These are phyloP conservation scores for Knipowitschia caucasica DNA, from an alignment of 2,797 vertebrate species.

Conservation along the genomic window DNA sequence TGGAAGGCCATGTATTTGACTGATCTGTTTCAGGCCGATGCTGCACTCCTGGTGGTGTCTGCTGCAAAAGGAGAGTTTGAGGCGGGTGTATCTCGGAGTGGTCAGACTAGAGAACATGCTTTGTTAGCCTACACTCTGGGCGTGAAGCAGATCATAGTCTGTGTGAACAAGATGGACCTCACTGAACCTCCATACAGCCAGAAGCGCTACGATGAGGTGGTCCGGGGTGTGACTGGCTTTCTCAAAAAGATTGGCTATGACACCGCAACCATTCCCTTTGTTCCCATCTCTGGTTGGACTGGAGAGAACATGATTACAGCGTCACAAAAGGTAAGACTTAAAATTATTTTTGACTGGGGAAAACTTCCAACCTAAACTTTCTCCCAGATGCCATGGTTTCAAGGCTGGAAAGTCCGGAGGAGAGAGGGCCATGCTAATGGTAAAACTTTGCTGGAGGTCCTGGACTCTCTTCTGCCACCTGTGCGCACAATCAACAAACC, in stretches of 20 bases:
- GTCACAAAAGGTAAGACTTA: conserved; percentile 68
- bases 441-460: conserved; percentile 75
- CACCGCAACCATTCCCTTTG: conserved; percentile 66
- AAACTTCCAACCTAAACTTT: neutral
- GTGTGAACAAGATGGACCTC: conserved; percentile 83
- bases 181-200: conserved; percentile 78
- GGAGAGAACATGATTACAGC: conserved; percentile 80
- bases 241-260: conserved; percentile 81
- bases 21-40: conserved; percentile 73
- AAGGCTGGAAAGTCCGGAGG: conserved; percentile 74
- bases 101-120: conserved; percentile 82
- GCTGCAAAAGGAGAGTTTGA: conserved; percentile 82
- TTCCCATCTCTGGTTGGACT: conserved; percentile 79
- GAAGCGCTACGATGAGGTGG: conserved; percentile 78
- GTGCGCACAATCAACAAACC: conserved; percentile 74
- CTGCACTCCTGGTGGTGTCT: conserved; percentile 79
- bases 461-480: conserved; percentile 74
- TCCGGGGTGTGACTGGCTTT: conserved; percentile 69
- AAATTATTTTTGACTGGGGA: rapidly evolving
- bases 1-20: neutral
- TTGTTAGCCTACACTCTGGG: conserved; percentile 82
- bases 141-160: conserved; percentile 82
- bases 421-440: conserved; percentile 63
- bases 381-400: conserved; percentile 79
- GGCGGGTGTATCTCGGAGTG: conserved; percentile 78